Evolutionary conservation across 2,797 vertebrate species (phyloP).

Genomic region (Merluccius polli): DNA sequence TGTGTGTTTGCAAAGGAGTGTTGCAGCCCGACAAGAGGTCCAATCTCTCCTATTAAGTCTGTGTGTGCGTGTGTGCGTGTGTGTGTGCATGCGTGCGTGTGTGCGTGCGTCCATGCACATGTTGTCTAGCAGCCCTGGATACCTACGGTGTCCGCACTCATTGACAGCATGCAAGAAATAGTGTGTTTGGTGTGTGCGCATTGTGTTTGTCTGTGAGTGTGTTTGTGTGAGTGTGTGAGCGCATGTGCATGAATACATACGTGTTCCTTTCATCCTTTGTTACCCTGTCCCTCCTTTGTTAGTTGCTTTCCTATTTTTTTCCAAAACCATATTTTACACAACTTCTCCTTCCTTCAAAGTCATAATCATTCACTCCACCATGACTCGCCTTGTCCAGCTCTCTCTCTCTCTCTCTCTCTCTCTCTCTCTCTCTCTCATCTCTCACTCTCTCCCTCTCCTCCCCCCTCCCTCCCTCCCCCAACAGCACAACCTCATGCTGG

Average conservation of each 20-base stretch:
- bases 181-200: too few species aligned
- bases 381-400: neutral
- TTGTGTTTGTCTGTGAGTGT: too few species aligned
- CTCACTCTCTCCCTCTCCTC: neutral
- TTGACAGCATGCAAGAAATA: too few species aligned
- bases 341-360: constrained; percentile 21
- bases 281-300: too few species aligned
- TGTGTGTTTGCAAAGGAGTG: constrained; percentile 51
- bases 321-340: constrained; percentile 36
- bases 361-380: neutral
- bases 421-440: constrained; percentile 7
- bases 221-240: too few species aligned
- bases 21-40: constrained; percentile 39
- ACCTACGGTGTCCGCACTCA: too few species aligned
- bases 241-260: too few species aligned
- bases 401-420: constrained; percentile 13
- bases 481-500: too few species aligned
- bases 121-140: neutral
- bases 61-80: constrained; percentile 45
- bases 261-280: too few species aligned
- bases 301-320: too few species aligned
- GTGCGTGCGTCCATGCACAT: neutral
- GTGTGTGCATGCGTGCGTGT: too few species aligned
- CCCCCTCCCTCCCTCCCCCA: too few species aligned
- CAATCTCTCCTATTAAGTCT: constrained; percentile 54